phyloP scores from a whole-genome alignment of 2,113 vertebrate species.

The Bufo bufo region DNA sequence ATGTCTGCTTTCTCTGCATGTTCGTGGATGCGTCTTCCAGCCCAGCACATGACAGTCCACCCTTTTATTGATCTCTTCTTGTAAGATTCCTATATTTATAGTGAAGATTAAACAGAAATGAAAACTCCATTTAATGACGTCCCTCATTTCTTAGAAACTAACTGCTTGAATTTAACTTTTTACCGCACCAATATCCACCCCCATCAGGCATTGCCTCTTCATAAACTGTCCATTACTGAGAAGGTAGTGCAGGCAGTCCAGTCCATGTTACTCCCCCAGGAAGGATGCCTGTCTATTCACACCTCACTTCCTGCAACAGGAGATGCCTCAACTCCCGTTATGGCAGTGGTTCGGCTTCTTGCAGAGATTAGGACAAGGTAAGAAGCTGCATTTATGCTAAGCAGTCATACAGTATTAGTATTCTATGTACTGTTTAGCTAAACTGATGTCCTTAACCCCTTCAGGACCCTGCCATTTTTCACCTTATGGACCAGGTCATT shows the following conservation, averaged over 20 bases:
- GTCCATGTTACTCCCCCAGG: slow-evolving; percentile 98
- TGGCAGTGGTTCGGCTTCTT: slow-evolving; percentile 94
- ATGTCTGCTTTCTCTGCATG: neutral
- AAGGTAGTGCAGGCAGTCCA: slow-evolving; percentile 99
- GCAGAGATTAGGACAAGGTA: slow-evolving; percentile 98
- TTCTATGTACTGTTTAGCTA: neutral
- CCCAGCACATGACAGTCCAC: slow-evolving; percentile 25
- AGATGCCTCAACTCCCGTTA: slow-evolving; percentile 94
- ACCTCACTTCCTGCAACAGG: slow-evolving; percentile 95
- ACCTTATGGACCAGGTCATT: too few relatives aligned
- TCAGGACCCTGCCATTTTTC: too few relatives aligned
- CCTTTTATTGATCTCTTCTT: slow-evolving; percentile 31
- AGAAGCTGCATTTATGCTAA: slow-evolving; percentile 47
- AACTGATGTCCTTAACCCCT: too few relatives aligned
- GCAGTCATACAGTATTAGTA: neutral
- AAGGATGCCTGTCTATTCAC: slow-evolving; percentile 98
- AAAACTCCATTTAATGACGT: slow-evolving; percentile 69
- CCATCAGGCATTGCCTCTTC: slow-evolving; percentile 91
- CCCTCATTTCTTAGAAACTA: slow-evolving; percentile 76
- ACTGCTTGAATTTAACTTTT: slow-evolving; percentile 76
- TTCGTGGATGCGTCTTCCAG: neutral
- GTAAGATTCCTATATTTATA: slow-evolving; percentile 15
- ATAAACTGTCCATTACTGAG: slow-evolving; percentile 98
- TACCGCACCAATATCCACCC: slow-evolving; percentile 66
- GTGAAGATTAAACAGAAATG: slow-evolving; percentile 56